phyloP scores from a whole-genome alignment of 2,888 invertebrate genomes.

The Lithophane socia region DNA sequence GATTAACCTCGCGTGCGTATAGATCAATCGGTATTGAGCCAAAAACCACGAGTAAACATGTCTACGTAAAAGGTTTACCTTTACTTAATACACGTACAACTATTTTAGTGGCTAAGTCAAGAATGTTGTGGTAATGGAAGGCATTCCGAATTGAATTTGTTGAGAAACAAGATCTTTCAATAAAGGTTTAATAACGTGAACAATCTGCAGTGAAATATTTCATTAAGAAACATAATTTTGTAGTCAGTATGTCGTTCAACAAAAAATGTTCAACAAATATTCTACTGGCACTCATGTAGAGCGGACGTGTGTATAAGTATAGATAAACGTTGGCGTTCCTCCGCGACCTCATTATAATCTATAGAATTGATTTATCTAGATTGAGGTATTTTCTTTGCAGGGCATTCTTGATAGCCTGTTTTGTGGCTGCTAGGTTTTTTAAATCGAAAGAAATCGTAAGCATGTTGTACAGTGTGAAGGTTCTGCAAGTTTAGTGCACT shows the following conservation, averaged over 20 bases:
- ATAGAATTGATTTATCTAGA: no score
- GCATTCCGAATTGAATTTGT: slow-evolving; percentile 58
- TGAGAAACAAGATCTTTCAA: slow-evolving; percentile 46
- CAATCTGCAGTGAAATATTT: slow-evolving; percentile 26
- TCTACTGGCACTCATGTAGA: neutral
- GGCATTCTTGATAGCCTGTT: no score
- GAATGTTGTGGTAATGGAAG: slow-evolving; percentile 48
- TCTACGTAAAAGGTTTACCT: slow-evolving; percentile 37
- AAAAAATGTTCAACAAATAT: no score
- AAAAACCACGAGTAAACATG: slow-evolving; percentile 17
- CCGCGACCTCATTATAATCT: no score
- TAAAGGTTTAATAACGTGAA: slow-evolving; percentile 45
- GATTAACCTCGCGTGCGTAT: neutral
- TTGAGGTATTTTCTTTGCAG: no score
- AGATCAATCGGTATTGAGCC: slow-evolving; percentile 26
- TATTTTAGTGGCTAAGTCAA: slow-evolving; percentile 50
- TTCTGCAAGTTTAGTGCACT: no score
- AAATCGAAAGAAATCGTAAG: no score
- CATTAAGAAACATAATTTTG: neutral
- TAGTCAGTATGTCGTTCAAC: neutral
- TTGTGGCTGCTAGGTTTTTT: no score
- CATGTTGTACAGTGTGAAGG: no score
- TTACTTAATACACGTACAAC: slow-evolving; percentile 25
- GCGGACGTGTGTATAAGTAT: neutral
- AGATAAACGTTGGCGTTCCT: no score